Evolutionary conservation across 2,113 vertebrate species (phyloP).

Genomic region (Neogale vison): DNA sequence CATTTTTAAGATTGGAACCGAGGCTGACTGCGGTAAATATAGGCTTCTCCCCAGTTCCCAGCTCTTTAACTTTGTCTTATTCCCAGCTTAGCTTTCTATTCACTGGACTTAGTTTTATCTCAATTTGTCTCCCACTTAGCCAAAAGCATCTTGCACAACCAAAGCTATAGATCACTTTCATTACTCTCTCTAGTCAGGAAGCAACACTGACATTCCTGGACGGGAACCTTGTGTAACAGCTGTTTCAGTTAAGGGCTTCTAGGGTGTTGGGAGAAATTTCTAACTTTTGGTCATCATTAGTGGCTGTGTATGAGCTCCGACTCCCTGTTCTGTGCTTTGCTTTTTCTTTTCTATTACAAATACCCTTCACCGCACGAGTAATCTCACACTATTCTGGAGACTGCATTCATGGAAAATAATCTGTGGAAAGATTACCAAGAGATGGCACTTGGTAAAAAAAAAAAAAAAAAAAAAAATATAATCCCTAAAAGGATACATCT

Average conservation of each 20-base stretch:
- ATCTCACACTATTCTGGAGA: neutral
- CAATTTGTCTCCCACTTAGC: conserved; percentile 28
- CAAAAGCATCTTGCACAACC: conserved; percentile 33
- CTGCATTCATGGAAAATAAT: conserved; percentile 23
- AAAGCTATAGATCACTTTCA: conserved; percentile 42
- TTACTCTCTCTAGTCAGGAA: conserved; percentile 12
- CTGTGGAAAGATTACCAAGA: conserved; percentile 34
- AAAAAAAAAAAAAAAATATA: neutral
- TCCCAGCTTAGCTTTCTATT: neutral
- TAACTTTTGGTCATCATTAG: neutral
- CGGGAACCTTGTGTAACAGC: neutral
- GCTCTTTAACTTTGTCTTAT: neutral
- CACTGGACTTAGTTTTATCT: conserved; percentile 27
- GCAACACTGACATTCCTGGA: neutral
- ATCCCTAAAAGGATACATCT: conserved; percentile 31
- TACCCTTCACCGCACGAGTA: neutral
- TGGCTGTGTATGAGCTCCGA: neutral
- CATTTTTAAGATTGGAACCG: neutral
- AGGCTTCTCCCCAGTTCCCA: neutral
- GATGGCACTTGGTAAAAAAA: conserved; percentile 35
- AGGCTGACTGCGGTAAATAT: neutral
- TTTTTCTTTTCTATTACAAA: conserved; percentile 13
- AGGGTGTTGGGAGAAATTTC: conserved; percentile 3
- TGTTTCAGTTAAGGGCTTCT: conserved; percentile 49
- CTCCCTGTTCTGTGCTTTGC: neutral